Conservation (phyloP, 1,140 invertebrate species). For the Trissolcus basalis region DNA sequence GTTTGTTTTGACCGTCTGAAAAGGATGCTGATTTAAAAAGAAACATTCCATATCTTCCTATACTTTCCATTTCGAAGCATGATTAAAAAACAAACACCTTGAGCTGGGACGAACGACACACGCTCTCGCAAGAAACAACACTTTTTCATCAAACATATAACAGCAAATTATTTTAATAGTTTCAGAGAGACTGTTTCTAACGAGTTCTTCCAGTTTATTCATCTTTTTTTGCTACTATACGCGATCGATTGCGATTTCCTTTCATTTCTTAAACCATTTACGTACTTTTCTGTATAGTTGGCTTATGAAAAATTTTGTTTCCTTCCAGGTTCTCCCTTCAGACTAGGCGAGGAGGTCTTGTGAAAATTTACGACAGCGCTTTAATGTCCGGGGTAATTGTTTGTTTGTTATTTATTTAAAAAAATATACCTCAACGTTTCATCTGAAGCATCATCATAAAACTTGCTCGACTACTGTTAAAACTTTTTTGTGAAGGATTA, state of each 20-base stretch:
- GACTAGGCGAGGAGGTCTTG: constrained; percentile 88
- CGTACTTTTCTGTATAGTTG: too few species aligned
- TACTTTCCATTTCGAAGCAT: constrained; percentile 60
- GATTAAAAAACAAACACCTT: constrained; percentile 53
- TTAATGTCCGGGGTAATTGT: constrained; percentile 85
- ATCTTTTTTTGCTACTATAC: constrained; percentile 12
- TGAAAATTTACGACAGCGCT: constrained; percentile 93
- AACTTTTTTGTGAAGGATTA: too few species aligned
- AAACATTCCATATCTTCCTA: too few species aligned
- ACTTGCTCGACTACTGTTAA: too few species aligned
- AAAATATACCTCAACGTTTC: too few species aligned
- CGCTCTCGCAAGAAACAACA: constrained; percentile 8
- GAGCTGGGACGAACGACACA: constrained; percentile 23
- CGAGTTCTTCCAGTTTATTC: constrained; percentile 29
- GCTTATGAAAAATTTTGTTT: background rate
- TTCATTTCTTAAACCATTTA: constrained; percentile 5
- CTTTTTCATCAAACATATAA: constrained; percentile 38
- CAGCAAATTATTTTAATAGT: constrained; percentile 43
- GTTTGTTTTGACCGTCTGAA: constrained; percentile 22
- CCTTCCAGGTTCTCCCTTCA: constrained; percentile 87
- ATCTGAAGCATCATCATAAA: too few species aligned
- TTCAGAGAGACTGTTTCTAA: constrained; percentile 15
- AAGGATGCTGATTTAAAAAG: background rate
- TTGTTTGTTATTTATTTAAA: background rate
- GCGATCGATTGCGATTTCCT: constrained; percentile 24